Conservation (phyloP, 2,113 vertebrate genomes). For the Sterrhoptilus dennistouni region DNA sequence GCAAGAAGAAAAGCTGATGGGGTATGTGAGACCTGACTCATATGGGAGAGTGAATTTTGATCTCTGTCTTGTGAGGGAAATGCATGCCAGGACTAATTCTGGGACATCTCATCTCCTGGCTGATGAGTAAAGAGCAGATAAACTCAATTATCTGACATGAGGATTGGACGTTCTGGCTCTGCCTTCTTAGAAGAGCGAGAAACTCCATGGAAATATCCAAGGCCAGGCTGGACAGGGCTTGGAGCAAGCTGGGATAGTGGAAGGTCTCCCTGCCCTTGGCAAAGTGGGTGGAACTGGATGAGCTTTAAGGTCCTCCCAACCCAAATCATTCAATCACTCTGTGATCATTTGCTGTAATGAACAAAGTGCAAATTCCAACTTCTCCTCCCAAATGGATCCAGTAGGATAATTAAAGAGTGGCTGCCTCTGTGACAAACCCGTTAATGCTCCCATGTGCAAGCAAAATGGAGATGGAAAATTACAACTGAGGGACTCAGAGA, state of each 20-base stretch:
- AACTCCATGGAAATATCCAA: not conserved
- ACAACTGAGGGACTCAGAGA: not conserved
- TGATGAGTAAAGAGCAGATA: not conserved
- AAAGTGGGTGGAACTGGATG: not conserved
- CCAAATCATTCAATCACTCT: not conserved
- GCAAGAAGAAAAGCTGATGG: not conserved
- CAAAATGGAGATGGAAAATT: not conserved
- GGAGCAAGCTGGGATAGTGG: not conserved
- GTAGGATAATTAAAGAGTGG: not conserved
- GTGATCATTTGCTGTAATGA: not conserved
- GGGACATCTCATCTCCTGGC: not conserved
- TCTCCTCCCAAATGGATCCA: not conserved
- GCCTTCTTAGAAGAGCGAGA: not conserved
- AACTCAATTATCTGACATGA: not conserved
- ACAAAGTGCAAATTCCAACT: not conserved
- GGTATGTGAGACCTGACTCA: not conserved
- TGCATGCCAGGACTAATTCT: rapidly evolving
- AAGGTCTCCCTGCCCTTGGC: not conserved
- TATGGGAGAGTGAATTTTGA: rapidly evolving
- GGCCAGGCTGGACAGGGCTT: not conserved
- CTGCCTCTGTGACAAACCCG: not conserved
- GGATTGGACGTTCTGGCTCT: not conserved
- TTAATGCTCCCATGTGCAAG: not conserved
- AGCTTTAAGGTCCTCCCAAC: not conserved
- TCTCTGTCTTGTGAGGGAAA: not conserved